A percentile compares a stretch with the other conserved stretches of the same genome.
These are phyloP conservation scores for Podotricha telesiphe DNA, from an alignment of 2,888 invertebrate genomes.

Conservation along the genomic window DNA sequence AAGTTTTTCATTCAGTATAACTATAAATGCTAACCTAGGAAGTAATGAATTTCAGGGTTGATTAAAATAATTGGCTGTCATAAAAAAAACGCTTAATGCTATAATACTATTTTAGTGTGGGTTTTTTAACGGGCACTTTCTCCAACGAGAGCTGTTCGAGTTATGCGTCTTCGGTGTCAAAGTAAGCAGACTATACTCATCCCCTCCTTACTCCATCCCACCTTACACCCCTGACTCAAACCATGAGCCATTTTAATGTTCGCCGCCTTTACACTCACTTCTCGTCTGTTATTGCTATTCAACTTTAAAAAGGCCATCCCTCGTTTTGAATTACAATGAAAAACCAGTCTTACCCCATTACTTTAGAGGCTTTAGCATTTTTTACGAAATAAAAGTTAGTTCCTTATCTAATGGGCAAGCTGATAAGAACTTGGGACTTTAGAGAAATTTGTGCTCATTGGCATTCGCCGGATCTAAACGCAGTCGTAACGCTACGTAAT, in stretches of 20 bases:
- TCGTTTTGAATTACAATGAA: slow-evolving; percentile 47
- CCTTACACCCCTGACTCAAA: slow-evolving; percentile 49
- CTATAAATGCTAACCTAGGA: too few relatives aligned
- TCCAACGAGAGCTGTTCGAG: slow-evolving; percentile 27
- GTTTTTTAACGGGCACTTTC: slow-evolving; percentile 18
- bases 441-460: slow-evolving; percentile 66
- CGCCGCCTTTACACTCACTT: slow-evolving; percentile 61
- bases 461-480: slow-evolving; percentile 40
- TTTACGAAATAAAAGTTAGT: slow-evolving; percentile 58
- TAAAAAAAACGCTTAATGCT: too few relatives aligned
- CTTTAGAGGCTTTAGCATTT: slow-evolving; percentile 49
- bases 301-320: slow-evolving; percentile 68
- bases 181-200: slow-evolving; percentile 54
- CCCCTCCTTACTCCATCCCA: slow-evolving; percentile 51
- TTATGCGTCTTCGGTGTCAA: slow-evolving; percentile 65
- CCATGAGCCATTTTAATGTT: slow-evolving; percentile 68
- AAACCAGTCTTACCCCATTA: slow-evolving; percentile 46
- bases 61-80: too few relatives aligned
- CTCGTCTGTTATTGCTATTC: slow-evolving; percentile 57
- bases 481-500: slow-evolving; percentile 45
- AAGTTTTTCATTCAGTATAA: too few relatives aligned
- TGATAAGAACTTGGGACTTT: slow-evolving; percentile 69
- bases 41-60: too few relatives aligned
- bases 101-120: not conserved
- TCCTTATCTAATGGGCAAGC: slow-evolving; percentile 68